A percentile compares a stretch with the other conserved stretches of the same genome.
These are phyloP conservation scores for Melanocharis versteri DNA, from an alignment of 2,113 vertebrate genomes.

Conservation along the genomic window DNA sequence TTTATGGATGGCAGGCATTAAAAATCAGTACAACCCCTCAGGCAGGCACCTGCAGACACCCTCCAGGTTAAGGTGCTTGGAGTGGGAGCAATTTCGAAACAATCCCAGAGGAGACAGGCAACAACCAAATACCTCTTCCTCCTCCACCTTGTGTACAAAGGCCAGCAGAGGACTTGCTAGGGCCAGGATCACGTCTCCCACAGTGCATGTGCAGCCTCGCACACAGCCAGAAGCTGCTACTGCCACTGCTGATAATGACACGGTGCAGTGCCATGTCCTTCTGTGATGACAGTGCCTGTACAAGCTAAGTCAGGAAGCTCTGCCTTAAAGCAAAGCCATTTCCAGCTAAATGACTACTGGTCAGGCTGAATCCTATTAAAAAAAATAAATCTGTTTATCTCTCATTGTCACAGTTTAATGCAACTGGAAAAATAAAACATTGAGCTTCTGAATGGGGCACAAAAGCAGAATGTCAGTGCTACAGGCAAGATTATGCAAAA, in stretches of 20 bases:
- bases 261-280: neutral
- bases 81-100: neutral
- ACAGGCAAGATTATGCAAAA: neutral
- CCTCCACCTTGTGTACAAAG: neutral
- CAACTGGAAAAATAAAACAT: neutral
- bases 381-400: neutral
- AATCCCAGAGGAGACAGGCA: neutral
- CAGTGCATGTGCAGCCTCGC: neutral
- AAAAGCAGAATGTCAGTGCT: neutral
- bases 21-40: too few relatives aligned
- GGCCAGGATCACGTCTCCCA: neutral
- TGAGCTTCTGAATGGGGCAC: neutral
- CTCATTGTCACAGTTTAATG: neutral
- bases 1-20: neutral
- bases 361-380: neutral
- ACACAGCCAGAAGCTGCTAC: neutral
- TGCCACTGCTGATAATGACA: neutral
- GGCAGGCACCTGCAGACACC: too few relatives aligned
- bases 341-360: neutral
- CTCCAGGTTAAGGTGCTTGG: neutral
- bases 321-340: neutral
- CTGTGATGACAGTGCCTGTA: neutral
- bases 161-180: neutral
- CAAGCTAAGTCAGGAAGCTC: neutral
- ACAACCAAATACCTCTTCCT: neutral